Evolutionary conservation across 2,113 vertebrate species (phyloP).

Genomic region (Merops nubicus): DNA sequence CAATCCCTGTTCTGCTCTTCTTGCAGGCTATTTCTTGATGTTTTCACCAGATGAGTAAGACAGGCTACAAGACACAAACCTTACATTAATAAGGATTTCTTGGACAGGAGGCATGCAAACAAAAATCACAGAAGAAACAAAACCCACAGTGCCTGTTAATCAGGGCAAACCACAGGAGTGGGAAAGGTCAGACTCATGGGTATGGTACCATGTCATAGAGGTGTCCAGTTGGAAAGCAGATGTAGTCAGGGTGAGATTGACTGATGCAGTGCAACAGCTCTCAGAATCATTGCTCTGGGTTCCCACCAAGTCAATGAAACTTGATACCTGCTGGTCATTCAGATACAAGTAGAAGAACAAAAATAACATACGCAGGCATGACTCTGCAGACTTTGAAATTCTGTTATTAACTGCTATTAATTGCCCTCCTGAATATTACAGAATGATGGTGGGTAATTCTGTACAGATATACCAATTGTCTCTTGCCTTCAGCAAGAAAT

Average conservation of each 20-base stretch:
- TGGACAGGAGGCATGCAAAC: neutral
- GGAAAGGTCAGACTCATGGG: neutral
- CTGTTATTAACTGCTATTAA: neutral
- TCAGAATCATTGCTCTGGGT: neutral
- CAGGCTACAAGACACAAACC: neutral
- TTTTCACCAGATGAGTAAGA: neutral
- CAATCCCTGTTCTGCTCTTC: neutral
- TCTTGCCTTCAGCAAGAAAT: neutral
- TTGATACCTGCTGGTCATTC: neutral
- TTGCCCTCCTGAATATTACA: neutral
- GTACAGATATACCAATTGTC: neutral
- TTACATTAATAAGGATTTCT: neutral
- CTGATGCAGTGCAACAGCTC: neutral
- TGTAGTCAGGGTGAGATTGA: neutral
- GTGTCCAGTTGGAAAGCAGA: rapidly evolving
- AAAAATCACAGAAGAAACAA: neutral
- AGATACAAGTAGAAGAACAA: neutral
- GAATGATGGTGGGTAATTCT: neutral
- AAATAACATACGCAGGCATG: neutral
- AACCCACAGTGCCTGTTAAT: neutral
- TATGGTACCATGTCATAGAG: rapidly evolving
- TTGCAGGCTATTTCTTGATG: neutral
- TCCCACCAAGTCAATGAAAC: neutral
- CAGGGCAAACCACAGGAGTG: neutral
- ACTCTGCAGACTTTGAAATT: neutral